These are phyloP conservation scores for Poeciliopsis presidionis DNA, from an alignment of 2,797 vertebrate species.

Conservation along the genomic window DNA sequence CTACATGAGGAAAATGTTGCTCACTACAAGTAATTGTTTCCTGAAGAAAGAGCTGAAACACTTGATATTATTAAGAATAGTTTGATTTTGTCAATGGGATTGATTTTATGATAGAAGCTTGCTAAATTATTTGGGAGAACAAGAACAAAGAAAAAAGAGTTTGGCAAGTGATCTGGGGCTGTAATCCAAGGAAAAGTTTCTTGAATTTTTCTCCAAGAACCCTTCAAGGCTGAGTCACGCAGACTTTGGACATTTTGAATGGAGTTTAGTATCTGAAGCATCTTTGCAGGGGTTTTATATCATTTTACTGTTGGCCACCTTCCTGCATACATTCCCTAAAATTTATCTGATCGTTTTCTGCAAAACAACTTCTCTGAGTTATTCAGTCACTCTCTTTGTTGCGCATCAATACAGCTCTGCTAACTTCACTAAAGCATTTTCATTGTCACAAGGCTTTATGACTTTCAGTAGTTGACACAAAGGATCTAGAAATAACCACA, in stretches of 20 bases:
- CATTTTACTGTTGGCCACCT: slow-evolving; percentile 30
- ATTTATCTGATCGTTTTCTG: slow-evolving; percentile 36
- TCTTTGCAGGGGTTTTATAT: slow-evolving; percentile 54
- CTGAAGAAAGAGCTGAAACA: slow-evolving; percentile 7
- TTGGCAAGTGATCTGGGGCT: slow-evolving; percentile 2
- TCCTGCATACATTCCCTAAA: slow-evolving; percentile 25
- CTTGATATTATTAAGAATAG: neutral
- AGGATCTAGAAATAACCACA: neutral
- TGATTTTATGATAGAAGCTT: slow-evolving; percentile 2
- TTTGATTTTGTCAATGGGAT: slow-evolving; percentile 5
- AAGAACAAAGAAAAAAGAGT: neutral
- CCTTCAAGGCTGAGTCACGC: slow-evolving; percentile 50
- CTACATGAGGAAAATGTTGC: neutral
- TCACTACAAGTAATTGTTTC: neutral
- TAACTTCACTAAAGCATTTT: neutral
- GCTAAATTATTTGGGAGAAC: neutral
- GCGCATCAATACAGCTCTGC: neutral
- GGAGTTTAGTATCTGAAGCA: slow-evolving; percentile 21
- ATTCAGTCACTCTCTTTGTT: slow-evolving; percentile 16
- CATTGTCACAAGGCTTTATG: neutral
- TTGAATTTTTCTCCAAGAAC: slow-evolving; percentile 52
- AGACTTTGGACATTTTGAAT: slow-evolving; percentile 37
- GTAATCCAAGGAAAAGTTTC: slow-evolving; percentile 21
- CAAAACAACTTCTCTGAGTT: slow-evolving; percentile 14
- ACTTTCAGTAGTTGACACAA: neutral